phyloP scores from a whole-genome alignment of 2,888 invertebrate species.

The Oxyscelio sp. region DNA sequence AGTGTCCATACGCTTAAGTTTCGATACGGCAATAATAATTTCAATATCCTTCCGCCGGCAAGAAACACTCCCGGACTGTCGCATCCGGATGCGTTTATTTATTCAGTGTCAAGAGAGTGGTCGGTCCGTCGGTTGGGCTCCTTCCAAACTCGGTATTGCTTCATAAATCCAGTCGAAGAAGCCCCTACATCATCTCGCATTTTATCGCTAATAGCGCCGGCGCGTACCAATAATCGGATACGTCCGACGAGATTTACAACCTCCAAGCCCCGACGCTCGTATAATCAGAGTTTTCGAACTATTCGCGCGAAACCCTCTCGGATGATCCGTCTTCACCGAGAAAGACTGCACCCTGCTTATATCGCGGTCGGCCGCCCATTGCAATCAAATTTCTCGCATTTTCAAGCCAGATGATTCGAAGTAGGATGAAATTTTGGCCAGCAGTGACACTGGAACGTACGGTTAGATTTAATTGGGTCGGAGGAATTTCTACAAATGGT shows the following conservation, averaged over 20 bases:
- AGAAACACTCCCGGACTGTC: slow-evolving; percentile 37
- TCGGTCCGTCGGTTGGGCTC: slow-evolving; percentile 82
- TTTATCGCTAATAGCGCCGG: slow-evolving; percentile 83
- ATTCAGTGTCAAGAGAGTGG: slow-evolving; percentile 81
- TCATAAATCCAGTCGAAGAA: slow-evolving; percentile 85
- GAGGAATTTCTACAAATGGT: not conserved
- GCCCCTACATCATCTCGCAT: slow-evolving; percentile 83
- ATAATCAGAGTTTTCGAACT: slow-evolving; percentile 59
- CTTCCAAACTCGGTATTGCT: slow-evolving; percentile 85
- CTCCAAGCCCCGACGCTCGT: slow-evolving; percentile 39
- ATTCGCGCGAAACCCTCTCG: slow-evolving; percentile 52
- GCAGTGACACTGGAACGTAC: not conserved
- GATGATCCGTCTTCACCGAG: slow-evolving; percentile 58
- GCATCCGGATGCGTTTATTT: slow-evolving; percentile 79
- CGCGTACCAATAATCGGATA: slow-evolving; percentile 85
- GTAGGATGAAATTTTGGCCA: not conserved
- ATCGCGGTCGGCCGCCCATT: slow-evolving; percentile 34
- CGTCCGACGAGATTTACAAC: slow-evolving; percentile 81
- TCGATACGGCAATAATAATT: slow-evolving; percentile 64
- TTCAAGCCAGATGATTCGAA: not conserved
- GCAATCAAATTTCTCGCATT: slow-evolving; percentile 34
- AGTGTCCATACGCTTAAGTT: slow-evolving; percentile 45
- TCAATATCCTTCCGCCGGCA: slow-evolving; percentile 48
- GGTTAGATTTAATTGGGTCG: not conserved
- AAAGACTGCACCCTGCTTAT: slow-evolving; percentile 42